phyloP scores from a whole-genome alignment of 1,140 invertebrate genomes.

The Diabrotica virgifera region DNA sequence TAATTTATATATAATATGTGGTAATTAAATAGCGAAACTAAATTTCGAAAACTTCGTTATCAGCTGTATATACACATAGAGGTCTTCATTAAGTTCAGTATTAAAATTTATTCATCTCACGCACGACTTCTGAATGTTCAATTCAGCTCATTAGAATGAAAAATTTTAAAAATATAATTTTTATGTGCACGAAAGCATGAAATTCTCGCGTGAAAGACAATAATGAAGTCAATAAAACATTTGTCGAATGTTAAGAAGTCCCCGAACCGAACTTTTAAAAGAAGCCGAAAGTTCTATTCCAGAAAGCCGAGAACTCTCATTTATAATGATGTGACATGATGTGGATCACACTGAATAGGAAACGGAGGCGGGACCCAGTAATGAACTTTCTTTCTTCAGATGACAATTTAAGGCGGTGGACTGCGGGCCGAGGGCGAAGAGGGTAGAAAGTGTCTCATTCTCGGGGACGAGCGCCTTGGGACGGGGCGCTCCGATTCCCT shows the following conservation, averaged over 20 bases:
- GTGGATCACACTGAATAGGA: slow-evolving; percentile 11
- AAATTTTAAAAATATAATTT: not conserved
- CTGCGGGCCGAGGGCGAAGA: slow-evolving; percentile 21
- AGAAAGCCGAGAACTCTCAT: not conserved
- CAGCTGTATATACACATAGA: not conserved
- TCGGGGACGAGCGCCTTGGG: slow-evolving; percentile 42
- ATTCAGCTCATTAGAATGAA: not conserved
- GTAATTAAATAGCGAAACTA: not conserved
- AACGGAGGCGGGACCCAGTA: slow-evolving; percentile 22
- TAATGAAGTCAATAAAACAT: slow-evolving; percentile 3
- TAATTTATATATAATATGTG: no score
- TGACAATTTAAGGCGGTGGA: slow-evolving; percentile 45
- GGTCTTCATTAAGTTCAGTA: not conserved
- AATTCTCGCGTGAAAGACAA: not conserved
- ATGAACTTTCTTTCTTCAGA: slow-evolving; percentile 45
- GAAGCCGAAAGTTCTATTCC: not conserved
- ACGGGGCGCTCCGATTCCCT: slow-evolving; percentile 28
- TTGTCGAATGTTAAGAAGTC: slow-evolving; percentile 1
- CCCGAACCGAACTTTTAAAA: not conserved
- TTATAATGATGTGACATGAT: slow-evolving; percentile 12
- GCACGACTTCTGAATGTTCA: not conserved
- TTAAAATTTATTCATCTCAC: not conserved
- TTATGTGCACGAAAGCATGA: not conserved
- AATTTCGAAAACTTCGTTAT: not conserved
- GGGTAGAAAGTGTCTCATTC: slow-evolving; percentile 47